Base-by-base conservation (phyloP, 2,888 invertebrate genomes). In the Agriopis aurantiaria region DNA sequence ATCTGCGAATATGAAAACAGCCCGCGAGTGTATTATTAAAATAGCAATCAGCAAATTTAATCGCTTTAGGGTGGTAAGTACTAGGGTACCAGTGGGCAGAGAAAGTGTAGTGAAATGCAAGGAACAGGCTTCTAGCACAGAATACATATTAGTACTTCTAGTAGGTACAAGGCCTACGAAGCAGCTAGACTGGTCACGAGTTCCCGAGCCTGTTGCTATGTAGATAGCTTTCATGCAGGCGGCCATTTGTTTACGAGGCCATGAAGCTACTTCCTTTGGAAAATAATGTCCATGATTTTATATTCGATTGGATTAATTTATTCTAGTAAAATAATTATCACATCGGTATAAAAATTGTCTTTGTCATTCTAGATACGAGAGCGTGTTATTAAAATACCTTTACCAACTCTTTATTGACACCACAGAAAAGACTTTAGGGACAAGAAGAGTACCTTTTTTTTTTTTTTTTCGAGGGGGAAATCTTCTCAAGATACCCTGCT, bases 101-200 rank as follows among this genome's bases (percentile, higher is more conserved):
- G 89, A 89, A 89, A 89, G 89, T 85, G 73, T 65, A 80, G 83
- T 78, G 84, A 87, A 85, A 86, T 80, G 77, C 71, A 74, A 77
- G 82, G 81, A 82, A 85, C 82, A 78, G 73, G 81, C 80, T 80
- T 69, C 75, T 23, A 23, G 17, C 17, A 23, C 17, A 23, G 17
- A 23, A 23, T 23, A 23, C 17, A 23, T 23, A 23, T 23, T 23
- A 23, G 17, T 23, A 23, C 17, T 23, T 23, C 17, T 33, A 33
- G 33, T 73, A 80, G 79, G 78, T 80, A 75, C 75, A 72, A 65
- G 77, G 75, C 75, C 66, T 73, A 57, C 17, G 41, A 41, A 67
- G 76, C 78, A 77, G 77, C 75, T 76, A 80, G 76, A 84, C 87
- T 82, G 77, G 88, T 89, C 90, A 90, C 88, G 88, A 85, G 53